A percentile compares a stretch with the other conserved stretches of the same genome.
Conservation (phyloP, 2,113 vertebrate genomes). For the Cheirogaleus medius region DNA sequence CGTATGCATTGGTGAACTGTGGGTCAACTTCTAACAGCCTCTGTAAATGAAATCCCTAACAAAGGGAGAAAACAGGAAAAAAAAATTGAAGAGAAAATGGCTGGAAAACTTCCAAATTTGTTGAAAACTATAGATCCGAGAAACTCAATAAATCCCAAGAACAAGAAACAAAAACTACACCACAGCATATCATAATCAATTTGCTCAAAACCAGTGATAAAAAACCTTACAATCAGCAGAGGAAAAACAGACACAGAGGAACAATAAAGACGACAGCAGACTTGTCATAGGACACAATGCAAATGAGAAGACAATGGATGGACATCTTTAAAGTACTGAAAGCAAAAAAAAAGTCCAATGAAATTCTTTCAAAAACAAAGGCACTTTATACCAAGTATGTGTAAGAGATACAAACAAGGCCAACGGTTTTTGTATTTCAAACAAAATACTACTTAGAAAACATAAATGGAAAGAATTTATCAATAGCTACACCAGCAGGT, state of each 20-base stretch:
- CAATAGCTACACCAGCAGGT: background rate
- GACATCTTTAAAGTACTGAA: background rate
- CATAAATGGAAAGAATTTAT: background rate
- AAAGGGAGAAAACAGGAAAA: background rate
- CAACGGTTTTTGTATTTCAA: background rate
- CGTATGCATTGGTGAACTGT: background rate
- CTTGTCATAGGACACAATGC: background rate
- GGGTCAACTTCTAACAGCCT: background rate
- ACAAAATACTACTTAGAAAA: background rate
- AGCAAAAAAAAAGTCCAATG: background rate
- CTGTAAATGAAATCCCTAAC: background rate
- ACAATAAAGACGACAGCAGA: background rate
- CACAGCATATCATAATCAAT: background rate
- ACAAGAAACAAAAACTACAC: background rate
- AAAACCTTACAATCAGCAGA: background rate
- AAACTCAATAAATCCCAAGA: background rate
- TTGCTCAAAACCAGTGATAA: background rate
- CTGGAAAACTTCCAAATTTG: background rate
- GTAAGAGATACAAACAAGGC: background rate
- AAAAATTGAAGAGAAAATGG: background rate
- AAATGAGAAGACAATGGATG: background rate
- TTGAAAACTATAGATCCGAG: background rate
- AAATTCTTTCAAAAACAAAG: background rate
- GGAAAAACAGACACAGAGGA: no score
- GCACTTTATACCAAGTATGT: background rate